A percentile compares a stretch with the other conserved stretches of the same genome.
phyloP scores from a whole-genome alignment of 2,113 vertebrate genomes.

The Gobiocypris rarus region DNA sequence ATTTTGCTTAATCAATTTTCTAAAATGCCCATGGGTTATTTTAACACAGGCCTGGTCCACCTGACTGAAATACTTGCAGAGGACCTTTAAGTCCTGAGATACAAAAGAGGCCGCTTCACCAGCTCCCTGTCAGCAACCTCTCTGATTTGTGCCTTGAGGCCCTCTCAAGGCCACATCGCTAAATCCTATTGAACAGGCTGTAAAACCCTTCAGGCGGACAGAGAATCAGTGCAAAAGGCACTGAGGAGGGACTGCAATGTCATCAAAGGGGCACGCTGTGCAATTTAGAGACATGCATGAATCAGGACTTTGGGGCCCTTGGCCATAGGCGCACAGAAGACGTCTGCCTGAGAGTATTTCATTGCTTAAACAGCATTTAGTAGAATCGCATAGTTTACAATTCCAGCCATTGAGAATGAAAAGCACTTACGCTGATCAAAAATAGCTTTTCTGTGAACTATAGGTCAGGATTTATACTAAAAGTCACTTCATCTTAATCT shows the following conservation, averaged over 20 bases:
- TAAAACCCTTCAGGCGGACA: conserved; percentile 59
- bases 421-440: conserved; percentile 22
- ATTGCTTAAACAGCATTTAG: conserved; percentile 44
- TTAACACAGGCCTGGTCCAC: conserved; percentile 1
- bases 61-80: neutral
- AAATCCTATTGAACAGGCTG: conserved; percentile 55
- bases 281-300: conserved; percentile 59
- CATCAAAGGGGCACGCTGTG: conserved; percentile 43
- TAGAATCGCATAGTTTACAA: conserved; percentile 31
- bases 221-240: conserved; percentile 33
- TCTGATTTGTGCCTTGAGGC: conserved; percentile 60
- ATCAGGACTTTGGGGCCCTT: conserved; percentile 47
- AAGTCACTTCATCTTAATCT: neutral
- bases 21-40: neutral
- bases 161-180: conserved; percentile 56
- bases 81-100: conserved; percentile 18
- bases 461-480: neutral
- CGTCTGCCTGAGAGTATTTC: conserved; percentile 23
- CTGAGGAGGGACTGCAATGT: conserved; percentile 53
- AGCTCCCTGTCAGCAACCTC: conserved; percentile 43
- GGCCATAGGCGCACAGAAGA: conserved; percentile 13
- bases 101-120: conserved; percentile 35
- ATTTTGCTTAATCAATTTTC: conserved; percentile 1
- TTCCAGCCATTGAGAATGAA: conserved; percentile 10
- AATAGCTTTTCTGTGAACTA: neutral